phyloP scores from a whole-genome alignment of 2,797 vertebrate species.

The Propithecus perrieri region DNA sequence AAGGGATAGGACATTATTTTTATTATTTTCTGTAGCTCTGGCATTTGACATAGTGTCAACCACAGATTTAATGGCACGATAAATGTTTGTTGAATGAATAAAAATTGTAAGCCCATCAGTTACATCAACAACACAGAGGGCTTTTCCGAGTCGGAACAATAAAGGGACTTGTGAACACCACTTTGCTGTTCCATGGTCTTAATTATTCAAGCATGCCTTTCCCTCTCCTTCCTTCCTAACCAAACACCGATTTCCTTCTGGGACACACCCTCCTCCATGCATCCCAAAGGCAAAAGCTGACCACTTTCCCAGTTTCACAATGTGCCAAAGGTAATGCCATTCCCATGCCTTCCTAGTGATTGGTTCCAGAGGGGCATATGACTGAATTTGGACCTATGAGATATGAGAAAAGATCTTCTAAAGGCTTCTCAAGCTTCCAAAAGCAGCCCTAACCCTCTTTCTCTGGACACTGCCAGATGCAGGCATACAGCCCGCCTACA shows the following conservation, averaged over 20 bases:
- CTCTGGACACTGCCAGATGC: background rate
- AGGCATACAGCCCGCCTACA: background rate
- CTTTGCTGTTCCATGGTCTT: background rate
- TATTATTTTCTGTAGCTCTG: background rate
- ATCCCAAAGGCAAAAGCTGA: background rate
- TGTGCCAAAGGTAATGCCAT: background rate
- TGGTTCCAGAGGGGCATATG: background rate
- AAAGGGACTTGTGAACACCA: too few relatives aligned
- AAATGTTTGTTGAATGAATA: background rate
- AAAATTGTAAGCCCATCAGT: background rate
- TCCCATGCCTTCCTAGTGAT: background rate
- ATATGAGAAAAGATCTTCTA: background rate
- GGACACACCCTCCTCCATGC: background rate
- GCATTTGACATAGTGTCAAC: background rate
- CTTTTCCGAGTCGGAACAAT: background rate
- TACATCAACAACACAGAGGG: background rate
- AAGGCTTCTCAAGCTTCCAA: background rate
- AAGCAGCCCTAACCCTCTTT: background rate
- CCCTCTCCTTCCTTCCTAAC: background rate
- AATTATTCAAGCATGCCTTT: background rate
- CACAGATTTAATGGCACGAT: background rate
- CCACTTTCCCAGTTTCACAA: background rate
- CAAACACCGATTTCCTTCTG: background rate
- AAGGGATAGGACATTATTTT: background rate
- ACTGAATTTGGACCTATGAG: background rate